Evolutionary conservation across 2,888 invertebrate species (phyloP).

Genomic region (Chouioia cunea): DNA sequence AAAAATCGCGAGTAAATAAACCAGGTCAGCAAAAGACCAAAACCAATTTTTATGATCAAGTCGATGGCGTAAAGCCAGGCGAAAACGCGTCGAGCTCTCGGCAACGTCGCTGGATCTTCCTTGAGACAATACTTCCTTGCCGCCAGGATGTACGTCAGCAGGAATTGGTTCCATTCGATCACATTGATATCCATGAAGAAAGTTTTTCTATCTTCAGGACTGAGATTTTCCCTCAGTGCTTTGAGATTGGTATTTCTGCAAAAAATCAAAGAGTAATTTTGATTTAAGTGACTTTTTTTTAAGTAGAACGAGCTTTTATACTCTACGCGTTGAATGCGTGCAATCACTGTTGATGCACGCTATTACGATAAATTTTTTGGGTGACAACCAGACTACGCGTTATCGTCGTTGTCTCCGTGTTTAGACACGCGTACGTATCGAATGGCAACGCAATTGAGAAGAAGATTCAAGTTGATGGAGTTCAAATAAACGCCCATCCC

Average conservation of each 20-base stretch:
- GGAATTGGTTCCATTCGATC: constrained; percentile 76
- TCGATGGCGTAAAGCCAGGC: constrained; percentile 61
- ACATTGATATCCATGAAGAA: constrained; percentile 70
- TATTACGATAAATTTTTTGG: too few species aligned
- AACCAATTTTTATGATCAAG: constrained; percentile 51
- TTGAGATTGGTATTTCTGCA: constrained; percentile 59
- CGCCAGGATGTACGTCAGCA: constrained; percentile 82
- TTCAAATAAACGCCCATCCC: too few species aligned
- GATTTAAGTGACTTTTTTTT: too few species aligned
- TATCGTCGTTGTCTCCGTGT: too few species aligned
- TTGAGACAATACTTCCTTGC: constrained; percentile 87
- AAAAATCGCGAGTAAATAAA: constrained; percentile 55
- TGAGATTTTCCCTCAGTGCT: constrained; percentile 54
- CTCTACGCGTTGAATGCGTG: too few species aligned
- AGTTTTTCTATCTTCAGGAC: constrained; percentile 63
- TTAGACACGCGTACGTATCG: too few species aligned
- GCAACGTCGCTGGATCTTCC: constrained; percentile 83
- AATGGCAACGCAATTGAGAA: too few species aligned
- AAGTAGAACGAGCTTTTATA: too few species aligned
- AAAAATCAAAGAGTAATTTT: constrained; percentile 11
- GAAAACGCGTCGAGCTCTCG: constrained; percentile 77
- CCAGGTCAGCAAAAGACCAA: constrained; percentile 56
- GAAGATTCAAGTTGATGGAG: too few species aligned
- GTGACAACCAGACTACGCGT: too few species aligned
- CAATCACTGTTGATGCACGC: too few species aligned